Conservation (phyloP, 2,888 invertebrate species). For the Athetis lepigone region DNA sequence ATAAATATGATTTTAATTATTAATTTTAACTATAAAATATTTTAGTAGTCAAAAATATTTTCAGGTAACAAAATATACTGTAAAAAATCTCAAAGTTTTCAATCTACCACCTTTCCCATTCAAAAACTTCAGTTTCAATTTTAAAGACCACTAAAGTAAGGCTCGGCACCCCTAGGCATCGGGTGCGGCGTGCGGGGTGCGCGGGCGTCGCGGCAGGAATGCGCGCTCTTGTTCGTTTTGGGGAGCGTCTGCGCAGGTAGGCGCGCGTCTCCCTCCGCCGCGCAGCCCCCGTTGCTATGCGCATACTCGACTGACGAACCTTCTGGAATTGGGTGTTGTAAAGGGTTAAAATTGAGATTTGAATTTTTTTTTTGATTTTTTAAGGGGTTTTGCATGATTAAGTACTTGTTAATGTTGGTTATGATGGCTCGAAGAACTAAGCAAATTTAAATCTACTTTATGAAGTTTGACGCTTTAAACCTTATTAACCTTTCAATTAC, state of each 20-base stretch:
- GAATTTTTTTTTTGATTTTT: not conserved
- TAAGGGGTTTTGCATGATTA: not conserved
- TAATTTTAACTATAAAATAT: too few species aligned
- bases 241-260: conserved; percentile 89
- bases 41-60: too few species aligned
- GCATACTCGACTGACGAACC: conserved; percentile 66
- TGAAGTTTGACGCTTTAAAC: not conserved
- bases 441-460: not conserved
- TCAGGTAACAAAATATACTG: too few species aligned
- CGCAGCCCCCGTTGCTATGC: conserved; percentile 72
- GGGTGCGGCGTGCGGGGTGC: conserved; percentile 68
- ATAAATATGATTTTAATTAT: too few species aligned
- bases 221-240: conserved; percentile 89
- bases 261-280: conserved; percentile 74
- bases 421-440: not conserved
- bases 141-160: not conserved
- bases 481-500: too few species aligned
- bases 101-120: too few species aligned
- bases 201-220: conserved; percentile 83
- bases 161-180: conserved; percentile 70
- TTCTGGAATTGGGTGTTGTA: conserved; percentile 45
- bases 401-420: not conserved
- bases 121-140: not conserved
- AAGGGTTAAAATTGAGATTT: conserved; percentile 36
- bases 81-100: too few species aligned